These are phyloP conservation scores for Poecile atricapillus DNA, from an alignment of 2,113 vertebrate species.

Conservation along the genomic window DNA sequence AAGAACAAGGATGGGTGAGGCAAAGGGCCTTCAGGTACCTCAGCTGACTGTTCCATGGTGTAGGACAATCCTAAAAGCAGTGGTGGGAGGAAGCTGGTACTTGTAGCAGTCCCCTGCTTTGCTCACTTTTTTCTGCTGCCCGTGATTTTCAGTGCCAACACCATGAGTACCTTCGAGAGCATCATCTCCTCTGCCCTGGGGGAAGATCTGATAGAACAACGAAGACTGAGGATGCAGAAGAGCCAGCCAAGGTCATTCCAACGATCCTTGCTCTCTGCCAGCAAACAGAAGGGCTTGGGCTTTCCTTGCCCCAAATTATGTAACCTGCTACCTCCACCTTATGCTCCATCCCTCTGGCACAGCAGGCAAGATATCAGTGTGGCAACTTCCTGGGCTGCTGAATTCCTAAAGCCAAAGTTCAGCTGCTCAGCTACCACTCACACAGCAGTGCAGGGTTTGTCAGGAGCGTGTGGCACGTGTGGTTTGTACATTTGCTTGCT, in stretches of 20 bases:
- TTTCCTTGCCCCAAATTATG: neutral
- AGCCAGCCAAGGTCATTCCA: neutral
- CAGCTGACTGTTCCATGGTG: neutral
- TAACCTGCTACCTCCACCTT: neutral
- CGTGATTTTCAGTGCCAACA: neutral
- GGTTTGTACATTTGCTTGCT: neutral
- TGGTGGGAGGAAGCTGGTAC: neutral
- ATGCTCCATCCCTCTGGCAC: neutral
- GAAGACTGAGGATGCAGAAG: neutral
- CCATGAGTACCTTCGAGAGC: fast-evolving
- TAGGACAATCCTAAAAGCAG: neutral
- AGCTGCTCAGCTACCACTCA: neutral
- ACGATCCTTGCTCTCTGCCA: neutral
- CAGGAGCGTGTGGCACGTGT: fast-evolving
- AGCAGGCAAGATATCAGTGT: neutral
- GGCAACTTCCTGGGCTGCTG: neutral
- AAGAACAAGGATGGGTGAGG: neutral
- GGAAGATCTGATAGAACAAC: neutral
- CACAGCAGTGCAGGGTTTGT: neutral
- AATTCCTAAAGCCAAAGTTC: neutral
- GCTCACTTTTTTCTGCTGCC: neutral
- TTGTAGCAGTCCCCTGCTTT: neutral
- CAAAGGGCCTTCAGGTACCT: neutral
- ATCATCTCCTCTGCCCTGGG: neutral
- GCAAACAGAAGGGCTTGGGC: neutral